phyloP scores from a whole-genome alignment of 64 coral and sea anemone genomes.

The Actinia tenebrosa region DNA sequence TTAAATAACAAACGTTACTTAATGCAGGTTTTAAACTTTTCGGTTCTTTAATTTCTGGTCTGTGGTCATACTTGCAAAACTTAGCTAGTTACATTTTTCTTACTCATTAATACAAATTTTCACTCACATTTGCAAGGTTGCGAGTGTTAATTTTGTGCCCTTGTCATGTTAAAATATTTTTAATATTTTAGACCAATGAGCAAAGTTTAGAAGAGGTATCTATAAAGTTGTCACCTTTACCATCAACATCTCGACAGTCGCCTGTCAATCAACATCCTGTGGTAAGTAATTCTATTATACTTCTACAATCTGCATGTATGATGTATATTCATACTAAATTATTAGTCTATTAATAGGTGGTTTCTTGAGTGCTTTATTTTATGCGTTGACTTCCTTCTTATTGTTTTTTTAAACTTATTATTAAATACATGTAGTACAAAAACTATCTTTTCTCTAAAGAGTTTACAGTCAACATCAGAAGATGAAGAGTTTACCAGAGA shows the following conservation, averaged over 20 bases:
- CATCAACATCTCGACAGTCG: constrained; percentile 6
- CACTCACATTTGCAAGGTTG: too few species aligned
- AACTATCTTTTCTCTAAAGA: background rate
- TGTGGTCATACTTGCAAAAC: too few species aligned
- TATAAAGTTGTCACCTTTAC: background rate
- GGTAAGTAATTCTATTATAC: background rate
- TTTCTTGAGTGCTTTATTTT: too few species aligned
- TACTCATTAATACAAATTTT: too few species aligned
- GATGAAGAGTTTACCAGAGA: constrained; percentile 83
- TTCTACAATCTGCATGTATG: too few species aligned
- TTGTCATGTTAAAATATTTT: background rate
- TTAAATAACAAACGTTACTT: too few species aligned
- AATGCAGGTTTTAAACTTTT: too few species aligned
- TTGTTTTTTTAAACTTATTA: background rate
- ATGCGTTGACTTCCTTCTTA: background rate
- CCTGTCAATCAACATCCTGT: constrained; percentile 2
- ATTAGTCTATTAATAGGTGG: too few species aligned
- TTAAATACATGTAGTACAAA: background rate
- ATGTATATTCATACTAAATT: too few species aligned
- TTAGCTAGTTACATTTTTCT: too few species aligned
- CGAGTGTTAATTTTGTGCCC: too few species aligned
- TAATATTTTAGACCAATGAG: constrained; percentile 40
- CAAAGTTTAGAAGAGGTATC: constrained; percentile 26
- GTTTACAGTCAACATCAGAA: constrained; percentile 29
- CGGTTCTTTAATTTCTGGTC: too few species aligned